Evolutionary conservation across 2,113 vertebrate genomes (phyloP).

Genomic region (Scomber colias): DNA sequence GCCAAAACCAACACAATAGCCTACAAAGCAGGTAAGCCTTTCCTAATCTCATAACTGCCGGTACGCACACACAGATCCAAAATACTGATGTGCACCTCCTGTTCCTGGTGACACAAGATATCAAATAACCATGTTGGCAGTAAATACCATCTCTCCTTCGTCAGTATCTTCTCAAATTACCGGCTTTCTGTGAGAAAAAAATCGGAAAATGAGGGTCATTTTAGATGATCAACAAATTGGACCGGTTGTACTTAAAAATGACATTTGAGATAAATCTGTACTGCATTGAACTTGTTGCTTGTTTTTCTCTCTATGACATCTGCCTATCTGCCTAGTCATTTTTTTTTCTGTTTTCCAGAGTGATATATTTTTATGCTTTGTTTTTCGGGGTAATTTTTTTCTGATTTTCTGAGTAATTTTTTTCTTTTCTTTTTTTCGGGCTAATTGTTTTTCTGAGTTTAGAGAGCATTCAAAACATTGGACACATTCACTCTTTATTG

Average conservation of each 20-base stretch:
- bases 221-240: too few relatives aligned
- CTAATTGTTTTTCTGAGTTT: too few relatives aligned
- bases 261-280: background rate
- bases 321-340: background rate
- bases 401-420: too few relatives aligned
- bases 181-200: background rate
- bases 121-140: constrained; percentile 5
- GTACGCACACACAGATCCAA: background rate
- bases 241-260: too few relatives aligned
- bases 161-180: background rate
- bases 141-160: constrained; percentile 1
- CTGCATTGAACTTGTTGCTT: background rate
- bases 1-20: constrained; percentile 97
- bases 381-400: too few relatives aligned
- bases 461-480: too few relatives aligned
- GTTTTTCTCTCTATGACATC: background rate
- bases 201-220: background rate
- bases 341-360: too few relatives aligned
- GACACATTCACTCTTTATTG: too few relatives aligned
- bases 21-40: constrained; percentile 95
- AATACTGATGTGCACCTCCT: constrained; percentile 24
- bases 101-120: background rate
- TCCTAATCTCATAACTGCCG: constrained; percentile 13
- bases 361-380: too few relatives aligned
- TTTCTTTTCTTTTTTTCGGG: too few relatives aligned